phyloP scores from a whole-genome alignment of 2,113 vertebrate genomes.

The Xenopus borealis region DNA sequence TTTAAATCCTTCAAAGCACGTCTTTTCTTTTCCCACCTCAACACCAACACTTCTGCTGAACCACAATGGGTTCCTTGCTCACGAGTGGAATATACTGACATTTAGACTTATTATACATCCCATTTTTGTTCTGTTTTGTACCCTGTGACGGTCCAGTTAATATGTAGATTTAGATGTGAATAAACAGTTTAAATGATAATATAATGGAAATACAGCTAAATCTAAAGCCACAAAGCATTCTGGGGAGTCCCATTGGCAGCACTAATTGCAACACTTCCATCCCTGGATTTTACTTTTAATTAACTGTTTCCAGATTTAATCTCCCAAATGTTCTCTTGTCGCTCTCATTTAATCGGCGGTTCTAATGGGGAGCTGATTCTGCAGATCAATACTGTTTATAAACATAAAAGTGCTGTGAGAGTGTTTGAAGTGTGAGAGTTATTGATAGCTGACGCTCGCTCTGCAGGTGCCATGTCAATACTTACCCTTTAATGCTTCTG shows the following conservation, averaged over 20 bases:
- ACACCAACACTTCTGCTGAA: too few relatives aligned
- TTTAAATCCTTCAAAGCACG: too few relatives aligned
- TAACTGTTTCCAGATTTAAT: slow-evolving; percentile 80
- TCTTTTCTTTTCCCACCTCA: too few relatives aligned
- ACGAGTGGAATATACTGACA: too few relatives aligned
- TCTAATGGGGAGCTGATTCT: slow-evolving; percentile 89
- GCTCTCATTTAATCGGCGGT: slow-evolving; percentile 84
- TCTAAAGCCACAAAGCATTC: neutral
- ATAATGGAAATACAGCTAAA: too few relatives aligned
- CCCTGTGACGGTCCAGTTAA: too few relatives aligned
- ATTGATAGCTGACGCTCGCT: slow-evolving; percentile 84
- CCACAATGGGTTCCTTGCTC: too few relatives aligned
- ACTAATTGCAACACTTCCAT: slow-evolving; percentile 63
- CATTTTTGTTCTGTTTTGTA: too few relatives aligned
- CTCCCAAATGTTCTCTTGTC: slow-evolving; percentile 76
- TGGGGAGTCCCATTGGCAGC: slow-evolving; percentile 53
- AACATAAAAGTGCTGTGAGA: slow-evolving; percentile 89
- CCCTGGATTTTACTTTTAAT: slow-evolving; percentile 73
- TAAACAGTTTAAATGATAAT: too few relatives aligned
- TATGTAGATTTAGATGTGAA: too few relatives aligned
- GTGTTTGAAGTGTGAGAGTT: slow-evolving; percentile 91
- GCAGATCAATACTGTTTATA: slow-evolving; percentile 98
- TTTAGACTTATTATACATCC: too few relatives aligned
- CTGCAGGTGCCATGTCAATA: slow-evolving; percentile 86
- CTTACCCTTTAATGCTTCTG: slow-evolving; percentile 64